Base-by-base conservation (phyloP, 1,140 invertebrate genomes). In the Andrena cerasifolii region DNA sequence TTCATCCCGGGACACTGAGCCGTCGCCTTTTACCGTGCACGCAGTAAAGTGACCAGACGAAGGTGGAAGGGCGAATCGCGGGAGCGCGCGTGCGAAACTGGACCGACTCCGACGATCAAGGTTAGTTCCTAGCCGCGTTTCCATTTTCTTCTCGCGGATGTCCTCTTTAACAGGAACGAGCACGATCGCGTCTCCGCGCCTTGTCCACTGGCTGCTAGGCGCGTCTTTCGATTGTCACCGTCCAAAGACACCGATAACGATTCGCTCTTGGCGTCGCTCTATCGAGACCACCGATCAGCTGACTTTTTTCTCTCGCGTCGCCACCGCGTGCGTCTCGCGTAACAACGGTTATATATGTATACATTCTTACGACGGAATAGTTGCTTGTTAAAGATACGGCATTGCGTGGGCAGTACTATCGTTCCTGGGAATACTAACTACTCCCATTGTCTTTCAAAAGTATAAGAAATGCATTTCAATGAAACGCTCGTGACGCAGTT, bases 71-170 rank as follows among this genome's bases (percentile, higher is more conserved):
- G 47, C 47, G 56, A 54, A 36, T 65, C 66, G 77, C 68, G 65
- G 73, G 53, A 58, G 59, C 66, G 68, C 66, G 59, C 72, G 51
- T 75, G 86, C 85, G 86, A 90, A 90, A 89, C 89, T 90, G 90
- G 90, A 90, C 85, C 89, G 84, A 79, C 86, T 83, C 84, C 89
- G 84, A 79, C 86, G 84, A 85, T 81, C 86, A 87, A 90, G 90
- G 90, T 91, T 80, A 90, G 89, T 87, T 59, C 36, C 51, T 43
- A 21, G 31, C 49, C 58, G 26, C 33, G 0, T 73, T 78, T 51
- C 31, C 31, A 14, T 47, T 67, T 74, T 51, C 21, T 53, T 36
- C 33, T 31, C 71, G 43, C 12, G 61, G 18, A 31, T 14, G 66
- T 14, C 31, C 33, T 53, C 33, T 7, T 24, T 10, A 61, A n/a